Base-by-base conservation (phyloP, 2,888 invertebrate species). In the Agriopis leucophaearia region DNA sequence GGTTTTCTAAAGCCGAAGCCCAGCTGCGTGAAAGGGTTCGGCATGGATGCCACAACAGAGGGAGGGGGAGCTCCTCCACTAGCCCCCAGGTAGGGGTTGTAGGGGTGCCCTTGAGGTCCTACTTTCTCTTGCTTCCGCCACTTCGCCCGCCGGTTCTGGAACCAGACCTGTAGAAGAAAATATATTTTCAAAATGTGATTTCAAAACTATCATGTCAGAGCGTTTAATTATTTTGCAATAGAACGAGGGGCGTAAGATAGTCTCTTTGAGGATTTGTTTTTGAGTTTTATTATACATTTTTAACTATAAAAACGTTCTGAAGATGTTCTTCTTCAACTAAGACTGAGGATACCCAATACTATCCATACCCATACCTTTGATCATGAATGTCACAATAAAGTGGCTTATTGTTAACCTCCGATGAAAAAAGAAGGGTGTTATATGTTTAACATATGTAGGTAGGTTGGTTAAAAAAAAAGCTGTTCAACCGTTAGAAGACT, bases 101-200 rank as follows among this genome's bases (percentile, higher is more conserved):
- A 98, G 0, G 98, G 98, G 87, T 98, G 98, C 1, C 95, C 97
- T 81, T 97, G 97, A 0, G 98, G 98, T 0, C 98, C 98, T 66
- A 98, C 98, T 90, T 98, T 98, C 90, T 98, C 98, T 84, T 98
- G 98, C 84, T 98, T 98, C 48, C 98, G 95, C 98, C 98, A 98
- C 91, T 98, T 98, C 55, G 98, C 98, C 48, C 98, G 95, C 1
- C 98, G 95, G 88, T 98, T 98, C 94, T 98, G 98, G 89, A 98
- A 98, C 98, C 98, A 98, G 7, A 98, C 98, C 98, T 98, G 95
- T 0, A 94, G 95, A 80, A 87, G 78, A 85, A 63, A 16, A 5
- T 7, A 15, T n/a, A 36, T 8, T n/a, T 51, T 48, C 10, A 47
- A 42, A 40, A 51, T 51, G 13, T 13, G 13, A 16, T 47, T 9